Base-by-base conservation (phyloP, 2,797 vertebrate species). In the Paratrypauchen microcephalus region DNA sequence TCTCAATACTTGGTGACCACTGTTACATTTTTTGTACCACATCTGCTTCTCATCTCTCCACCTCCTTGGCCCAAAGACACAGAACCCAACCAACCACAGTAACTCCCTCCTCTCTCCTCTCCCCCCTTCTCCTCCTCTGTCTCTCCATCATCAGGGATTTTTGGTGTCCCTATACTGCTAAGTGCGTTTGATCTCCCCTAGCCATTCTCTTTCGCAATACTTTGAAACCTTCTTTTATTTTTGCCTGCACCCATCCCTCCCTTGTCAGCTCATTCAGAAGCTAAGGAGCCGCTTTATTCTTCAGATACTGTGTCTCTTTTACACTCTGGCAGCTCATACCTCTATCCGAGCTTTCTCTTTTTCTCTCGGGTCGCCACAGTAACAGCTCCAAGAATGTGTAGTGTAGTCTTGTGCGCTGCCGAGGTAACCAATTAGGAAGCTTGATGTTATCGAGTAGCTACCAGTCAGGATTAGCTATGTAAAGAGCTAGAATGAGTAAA, bases 151-250 rank as follows among this genome's bases (percentile, higher is more conserved):
- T 79, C 83, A 70, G 76, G 83, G 74, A 72, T 62, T 58, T 24
- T 55, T 50, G 39, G 56, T 30, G 23, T 74, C 60, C 60, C 56
- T 28, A 12, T n/a, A 5, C 50, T 47, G 12, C 45, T 39, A 68
- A 72, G 69, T 56, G 58, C 23, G 76, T 76, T 76, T 83, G 78
- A 86, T 86, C 79, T 62, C 70, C 69, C 23, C 66, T 30, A 75
- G 68, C 72, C 75, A 69, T 69, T 76, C 71, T 32, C 71, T 66
- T 1, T 90, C 85, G 78, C 77, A 86, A 86, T 76, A 66, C 72
- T 65, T 70, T 74, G 70, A 73, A 71, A 66, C 70, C 55, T 50
- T 56, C 73, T 71, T 83, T 77, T 78, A 70, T 82, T 78, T 80
- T 71, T 26, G 65, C 2, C 72, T 69, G 64, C 71, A 66, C 39